Evolutionary conservation across 2,797 vertebrate species (phyloP), one percentile per base, ranked within the genome.

Genomic region (Halcyon leucocephala): DNA sequence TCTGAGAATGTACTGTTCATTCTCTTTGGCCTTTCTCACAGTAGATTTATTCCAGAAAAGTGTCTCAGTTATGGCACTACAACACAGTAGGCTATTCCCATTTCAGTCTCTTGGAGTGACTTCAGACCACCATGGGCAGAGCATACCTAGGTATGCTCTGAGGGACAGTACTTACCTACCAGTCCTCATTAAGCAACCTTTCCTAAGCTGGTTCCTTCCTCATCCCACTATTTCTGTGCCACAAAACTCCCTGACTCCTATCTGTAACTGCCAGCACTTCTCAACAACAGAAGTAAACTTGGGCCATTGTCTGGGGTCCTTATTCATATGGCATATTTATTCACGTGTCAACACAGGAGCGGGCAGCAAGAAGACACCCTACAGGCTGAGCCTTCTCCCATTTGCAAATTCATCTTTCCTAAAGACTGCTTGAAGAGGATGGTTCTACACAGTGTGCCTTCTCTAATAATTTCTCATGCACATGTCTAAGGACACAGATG

Each of bases 231-330:
- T 39, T 39, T 41, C 46, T 1, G 3, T 86, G 70, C 41, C 42
- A 62, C 46, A 84, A 67, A 95, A 69, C 74, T 41, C 69, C 20
- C 33, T 79, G 66, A 72, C 52, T 91, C 12, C 0, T 24, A 82
- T 90, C 69, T 86, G 42, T 71, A 83, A 37, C 58, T 76, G 72
- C 57, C 73, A 86, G 58, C 19, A 84, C 25, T 86, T 78, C 70
- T 48, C 42, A 93, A 95, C 93, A 95, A 96, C 94, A 93, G 88
- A 9, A 95, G 90, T 82, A 95, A 95, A 94, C 24, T 83, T 77
- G 2, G 1, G n/a, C 22, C 77, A 73, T 51, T 24, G 14, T 76
- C 70, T 93, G n/a, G 46, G 28, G 51, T 94, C 13, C 77, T 91
- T 84, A 83, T 46, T 86, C 85, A 69, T 28, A 58, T 41, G 13